Conservation (phyloP, 1,140 invertebrate species). For the Dreissena rostriformis region DNA sequence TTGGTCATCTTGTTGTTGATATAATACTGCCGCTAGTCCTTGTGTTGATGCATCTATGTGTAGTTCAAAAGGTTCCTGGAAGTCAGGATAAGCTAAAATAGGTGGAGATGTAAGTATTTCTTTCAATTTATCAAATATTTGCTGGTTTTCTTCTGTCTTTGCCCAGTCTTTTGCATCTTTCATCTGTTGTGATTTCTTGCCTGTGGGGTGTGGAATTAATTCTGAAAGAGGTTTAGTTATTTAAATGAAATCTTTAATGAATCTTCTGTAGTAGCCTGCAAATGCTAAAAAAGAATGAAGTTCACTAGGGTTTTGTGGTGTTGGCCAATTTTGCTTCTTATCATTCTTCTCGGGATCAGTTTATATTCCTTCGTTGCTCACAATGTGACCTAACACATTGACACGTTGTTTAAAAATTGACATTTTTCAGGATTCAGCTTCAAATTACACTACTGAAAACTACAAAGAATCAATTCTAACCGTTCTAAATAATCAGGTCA, state of each 20-base stretch:
- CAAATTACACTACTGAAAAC: conserved; percentile 44
- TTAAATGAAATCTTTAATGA: conserved; percentile 74
- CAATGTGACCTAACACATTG: conserved; percentile 60
- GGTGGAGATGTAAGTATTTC: conserved; percentile 46
- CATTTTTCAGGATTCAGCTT: conserved; percentile 73
- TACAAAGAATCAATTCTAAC: conserved; percentile 63
- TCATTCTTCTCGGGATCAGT: conserved; percentile 79
- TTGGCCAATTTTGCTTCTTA: conserved; percentile 70
- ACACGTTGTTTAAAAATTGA: conserved; percentile 70
- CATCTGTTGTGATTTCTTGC: not conserved
- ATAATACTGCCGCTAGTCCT: conserved; percentile 66
- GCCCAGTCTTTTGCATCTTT: not conserved
- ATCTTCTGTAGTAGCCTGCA: conserved; percentile 78
- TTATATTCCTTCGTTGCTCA: conserved; percentile 61
- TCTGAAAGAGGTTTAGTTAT: conserved; percentile 73
- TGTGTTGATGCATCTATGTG: conserved; percentile 57
- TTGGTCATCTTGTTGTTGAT: conserved; percentile 61
- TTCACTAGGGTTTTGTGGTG: conserved; percentile 71
- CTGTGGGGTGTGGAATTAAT: conserved; percentile 16
- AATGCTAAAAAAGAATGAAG: conserved; percentile 82
- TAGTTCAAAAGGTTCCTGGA: conserved; percentile 57
- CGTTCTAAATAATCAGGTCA: conserved; percentile 63
- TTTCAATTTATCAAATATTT: conserved; percentile 58
- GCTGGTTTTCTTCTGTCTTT: not conserved
- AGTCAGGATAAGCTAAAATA: conserved; percentile 57